Evolutionary conservation across 1,140 invertebrate genomes (phyloP), one percentile per base, ranked within the genome.

Genomic region (Drosophila truncata): DNA sequence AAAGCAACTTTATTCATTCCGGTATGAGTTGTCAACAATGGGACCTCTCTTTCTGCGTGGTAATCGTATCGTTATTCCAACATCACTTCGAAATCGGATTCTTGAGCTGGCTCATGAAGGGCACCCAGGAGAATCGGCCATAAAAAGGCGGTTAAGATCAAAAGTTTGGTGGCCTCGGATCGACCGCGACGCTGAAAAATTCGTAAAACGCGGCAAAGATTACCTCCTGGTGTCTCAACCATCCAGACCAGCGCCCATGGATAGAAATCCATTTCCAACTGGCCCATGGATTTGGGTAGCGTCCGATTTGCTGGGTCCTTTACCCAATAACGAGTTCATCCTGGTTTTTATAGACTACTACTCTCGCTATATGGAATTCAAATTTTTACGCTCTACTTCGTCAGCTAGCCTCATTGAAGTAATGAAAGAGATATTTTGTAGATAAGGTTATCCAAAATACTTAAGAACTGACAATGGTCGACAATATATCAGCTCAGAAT

Each of bases 51-150:
- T 31, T 31, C 8, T 31, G 29, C 29, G 29, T 8, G 29, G 29
- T 31, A 31, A 31, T 7, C 29, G 29, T 9, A 31, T 31, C 7
- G 9, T 31, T 31, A 31, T 31, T 31, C 29, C 29, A 5, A 7
- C 6, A 31, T 8, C 29, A 7, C 29, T 31, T 31, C 29, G 29
- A 7, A 31, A 31, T 5, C 29, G 7, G 46, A 70, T 93, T 13
- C 57, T 93, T 46, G 46, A 65, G 25, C 81, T 91, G 4, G 92
- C 93, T 11, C 29, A 31, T 7, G 29, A 31, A 31, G 29, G 29
- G 29, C 29, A 31, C 10, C 29, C 29, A 8, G 29, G 29, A 8
- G 9, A 31, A 7, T 31, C 9, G 6, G 29, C 29, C 29, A 31
- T 31, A 2, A 31, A 31, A 31, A 31, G 29, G 7, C 29, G 29